Conservation (phyloP, 1,140 invertebrate genomes). For the Pogonomyrmex californicus region DNA sequence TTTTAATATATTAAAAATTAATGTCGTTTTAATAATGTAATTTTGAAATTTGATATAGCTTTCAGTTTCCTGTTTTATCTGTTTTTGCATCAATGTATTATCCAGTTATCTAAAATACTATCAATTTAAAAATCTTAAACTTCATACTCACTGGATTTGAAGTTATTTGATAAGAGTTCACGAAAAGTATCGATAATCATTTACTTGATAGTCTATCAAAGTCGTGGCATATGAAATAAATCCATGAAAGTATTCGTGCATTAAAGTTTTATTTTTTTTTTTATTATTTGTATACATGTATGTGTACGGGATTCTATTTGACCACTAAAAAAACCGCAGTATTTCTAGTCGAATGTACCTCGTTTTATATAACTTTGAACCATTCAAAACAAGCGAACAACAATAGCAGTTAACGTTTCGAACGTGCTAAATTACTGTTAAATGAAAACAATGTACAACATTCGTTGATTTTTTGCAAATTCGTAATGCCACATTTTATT, state of each 20-base stretch:
- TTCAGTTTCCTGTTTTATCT: background rate
- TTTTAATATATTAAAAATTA: slow-evolving; percentile 6
- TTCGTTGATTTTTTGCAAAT: background rate
- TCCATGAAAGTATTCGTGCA: background rate
- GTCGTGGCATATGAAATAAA: background rate
- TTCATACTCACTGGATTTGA: background rate
- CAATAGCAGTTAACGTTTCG: background rate
- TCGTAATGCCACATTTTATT: background rate
- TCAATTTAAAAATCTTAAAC: slow-evolving; percentile 24
- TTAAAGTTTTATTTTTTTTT: background rate
- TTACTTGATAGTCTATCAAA: background rate
- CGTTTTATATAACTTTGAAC: background rate
- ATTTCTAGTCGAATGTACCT: background rate
- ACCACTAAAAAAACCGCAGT: background rate
- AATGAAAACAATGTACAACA: background rate
- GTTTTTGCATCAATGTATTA: slow-evolving; percentile 9
- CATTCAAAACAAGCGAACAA: background rate
- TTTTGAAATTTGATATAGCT: background rate
- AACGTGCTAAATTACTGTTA: background rate
- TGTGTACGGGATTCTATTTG: background rate
- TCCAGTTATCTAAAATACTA: slow-evolving; percentile 14
- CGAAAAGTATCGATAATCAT: background rate
- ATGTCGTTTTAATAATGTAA: background rate
- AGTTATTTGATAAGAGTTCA: background rate
- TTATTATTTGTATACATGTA: background rate